Evolutionary conservation across 30 jellyfish, hydroid and myxozoan genomes (phyloP), one percentile per base, ranked within the genome.

Genomic region (Cassiopea andromeda): DNA sequence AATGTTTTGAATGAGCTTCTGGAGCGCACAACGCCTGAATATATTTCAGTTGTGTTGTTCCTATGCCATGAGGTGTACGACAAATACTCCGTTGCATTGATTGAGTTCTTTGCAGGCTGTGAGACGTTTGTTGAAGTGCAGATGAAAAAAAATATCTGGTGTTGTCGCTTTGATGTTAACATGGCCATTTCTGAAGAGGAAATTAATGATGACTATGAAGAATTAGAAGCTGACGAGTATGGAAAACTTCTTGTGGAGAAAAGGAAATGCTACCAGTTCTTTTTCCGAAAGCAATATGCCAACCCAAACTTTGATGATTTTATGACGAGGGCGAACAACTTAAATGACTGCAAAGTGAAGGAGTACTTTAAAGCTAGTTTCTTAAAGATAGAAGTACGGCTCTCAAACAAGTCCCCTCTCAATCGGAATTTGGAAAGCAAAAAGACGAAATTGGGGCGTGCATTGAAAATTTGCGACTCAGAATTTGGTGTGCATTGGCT

Each of bases 21-120:
- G 8, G 64, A 50, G 16, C n/a, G 92, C 16, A 45, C 49, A 48
- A 47, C 85, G 10, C 66, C 82, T 2, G 92, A 83, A 27, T 83
- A 67, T 69, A 54, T 83, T 12, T 47, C 92, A 1, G 69, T 59
- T 49, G 14, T 83, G 54, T n/a, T 83, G 69, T 83, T 83, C 58
- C 5, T 46, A 1, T 18, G 57, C 19, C 60, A 83, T 45, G 57
- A 68, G 85, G 15, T 83, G 5, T 27, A 27, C 38, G 38, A 27
- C 38, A 27, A 27, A 27, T 49, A 48, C 58, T 46, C 78, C 1
- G 59, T 2, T 14, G 48, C 9, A 13, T 18, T 70, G 78, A 69
- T 58, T 15, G 19, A 50, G 15, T 83, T 83, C 60, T 83, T 83
- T 44, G 19, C 19, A 8, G 76, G 76, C 60, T 83, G 92, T 70